A percentile compares a stretch with the other conserved stretches of the same genome.
phyloP scores from a whole-genome alignment of 2,888 invertebrate genomes.

The Lycaena phlaeas region DNA sequence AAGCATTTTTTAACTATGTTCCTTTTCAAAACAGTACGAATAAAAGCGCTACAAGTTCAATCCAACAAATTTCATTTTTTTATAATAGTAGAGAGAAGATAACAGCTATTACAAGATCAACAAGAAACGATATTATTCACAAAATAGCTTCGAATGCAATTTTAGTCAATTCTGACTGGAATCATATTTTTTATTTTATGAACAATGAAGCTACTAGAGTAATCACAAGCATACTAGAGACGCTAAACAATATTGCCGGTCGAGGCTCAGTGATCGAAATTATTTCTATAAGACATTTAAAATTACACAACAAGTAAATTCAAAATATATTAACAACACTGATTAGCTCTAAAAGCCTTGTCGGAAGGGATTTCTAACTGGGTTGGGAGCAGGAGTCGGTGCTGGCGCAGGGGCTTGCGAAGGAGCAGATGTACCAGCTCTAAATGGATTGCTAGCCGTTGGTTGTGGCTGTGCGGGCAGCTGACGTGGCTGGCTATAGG shows the following conservation, averaged over 20 bases:
- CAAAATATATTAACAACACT: slow-evolving; percentile 63
- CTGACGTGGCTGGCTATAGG: slow-evolving; percentile 56
- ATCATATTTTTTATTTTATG: not conserved
- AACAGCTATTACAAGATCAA: slow-evolving; percentile 23
- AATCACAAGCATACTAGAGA: slow-evolving; percentile 44
- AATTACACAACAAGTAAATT: slow-evolving; percentile 70
- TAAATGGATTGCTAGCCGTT: slow-evolving; percentile 55
- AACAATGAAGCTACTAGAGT: slow-evolving; percentile 8
- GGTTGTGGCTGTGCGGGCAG: slow-evolving; percentile 64
- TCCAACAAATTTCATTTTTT: not conserved
- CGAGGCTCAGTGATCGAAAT: slow-evolving; percentile 68
- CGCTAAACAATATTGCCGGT: slow-evolving; percentile 44
- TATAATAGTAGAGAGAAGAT: slow-evolving; percentile 2
- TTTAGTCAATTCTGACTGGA: not conserved
- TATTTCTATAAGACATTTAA: slow-evolving; percentile 58
- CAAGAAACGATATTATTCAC: slow-evolving; percentile 2
- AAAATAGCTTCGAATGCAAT: slow-evolving; percentile 3
- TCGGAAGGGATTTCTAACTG: slow-evolving; percentile 76
- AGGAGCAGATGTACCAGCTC: slow-evolving; percentile 37
- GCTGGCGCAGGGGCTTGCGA: slow-evolving; percentile 46
- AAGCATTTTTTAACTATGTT: not conserved
- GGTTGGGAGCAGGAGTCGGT: slow-evolving; percentile 45
- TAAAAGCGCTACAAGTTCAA: not conserved
- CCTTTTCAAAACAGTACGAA: not conserved
- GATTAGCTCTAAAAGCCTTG: slow-evolving; percentile 79